A percentile compares a stretch with the other conserved stretches of the same genome.
phyloP scores from a whole-genome alignment of 2,888 invertebrate species.

The Trichacis sp. region DNA sequence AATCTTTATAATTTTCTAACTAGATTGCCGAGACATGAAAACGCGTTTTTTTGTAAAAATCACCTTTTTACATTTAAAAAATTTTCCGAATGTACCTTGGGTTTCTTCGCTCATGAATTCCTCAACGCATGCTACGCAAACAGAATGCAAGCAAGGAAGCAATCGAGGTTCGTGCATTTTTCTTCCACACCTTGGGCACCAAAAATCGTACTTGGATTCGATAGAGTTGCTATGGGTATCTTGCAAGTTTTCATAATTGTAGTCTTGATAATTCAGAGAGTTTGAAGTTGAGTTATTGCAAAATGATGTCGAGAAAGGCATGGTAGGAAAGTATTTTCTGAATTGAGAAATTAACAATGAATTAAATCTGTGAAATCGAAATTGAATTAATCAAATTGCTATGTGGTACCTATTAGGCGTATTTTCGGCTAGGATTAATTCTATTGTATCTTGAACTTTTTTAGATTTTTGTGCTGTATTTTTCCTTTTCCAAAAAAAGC shows the following conservation, averaged over 20 bases:
- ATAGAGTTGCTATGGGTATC: too few species aligned
- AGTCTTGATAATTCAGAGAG: background rate
- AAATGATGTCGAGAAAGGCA: background rate
- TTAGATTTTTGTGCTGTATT: constrained; percentile 21
- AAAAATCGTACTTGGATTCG: constrained; percentile 26
- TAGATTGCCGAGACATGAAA: too few species aligned
- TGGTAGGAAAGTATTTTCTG: background rate
- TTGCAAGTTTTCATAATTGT: too few species aligned
- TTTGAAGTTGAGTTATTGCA: background rate
- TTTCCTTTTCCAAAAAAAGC: constrained; percentile 43
- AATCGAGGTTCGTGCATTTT: constrained; percentile 62
- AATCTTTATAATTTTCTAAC: too few species aligned
- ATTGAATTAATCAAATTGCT: too few species aligned
- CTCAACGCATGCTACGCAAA: constrained; percentile 58
- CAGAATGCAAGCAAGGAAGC: constrained; percentile 61
- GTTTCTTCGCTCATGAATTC: constrained; percentile 50
- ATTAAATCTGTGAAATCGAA: too few species aligned
- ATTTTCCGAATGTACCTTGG: constrained; percentile 32
- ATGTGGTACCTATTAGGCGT: too few species aligned
- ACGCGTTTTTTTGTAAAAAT: too few species aligned
- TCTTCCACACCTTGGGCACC: constrained; percentile 58
- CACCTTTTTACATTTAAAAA: too few species aligned
- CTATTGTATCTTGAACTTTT: too few species aligned
- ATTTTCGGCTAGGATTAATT: too few species aligned
- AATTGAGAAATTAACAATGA: too few species aligned